These are phyloP conservation scores for Hypocryptadius cinnamomeus DNA, from an alignment of 2,113 vertebrate genomes.

Conservation along the genomic window DNA sequence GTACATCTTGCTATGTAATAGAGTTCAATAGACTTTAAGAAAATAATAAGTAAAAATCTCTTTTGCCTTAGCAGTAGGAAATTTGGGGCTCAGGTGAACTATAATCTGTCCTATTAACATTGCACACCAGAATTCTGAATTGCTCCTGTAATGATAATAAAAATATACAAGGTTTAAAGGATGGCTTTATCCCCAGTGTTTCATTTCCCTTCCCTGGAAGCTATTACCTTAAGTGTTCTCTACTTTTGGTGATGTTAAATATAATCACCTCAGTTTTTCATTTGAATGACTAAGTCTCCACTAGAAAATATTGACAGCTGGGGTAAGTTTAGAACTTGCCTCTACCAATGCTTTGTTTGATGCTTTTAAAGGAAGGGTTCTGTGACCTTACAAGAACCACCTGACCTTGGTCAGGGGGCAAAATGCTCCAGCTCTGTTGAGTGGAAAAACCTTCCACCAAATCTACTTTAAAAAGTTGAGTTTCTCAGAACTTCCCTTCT, in stretches of 20 bases:
- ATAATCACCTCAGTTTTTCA: not conserved
- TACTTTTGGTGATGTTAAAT: not conserved
- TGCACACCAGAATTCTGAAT: not conserved
- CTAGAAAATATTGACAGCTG: not conserved
- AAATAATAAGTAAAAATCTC: not conserved
- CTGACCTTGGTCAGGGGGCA: not conserved
- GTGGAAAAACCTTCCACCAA: not conserved
- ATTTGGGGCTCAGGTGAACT: constrained; percentile 25
- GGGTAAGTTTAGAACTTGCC: not conserved
- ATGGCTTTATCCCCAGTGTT: not conserved
- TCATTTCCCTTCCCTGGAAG: not conserved
- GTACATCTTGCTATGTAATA: not conserved
- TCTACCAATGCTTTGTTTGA: not conserved
- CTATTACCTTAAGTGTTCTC: constrained; percentile 5
- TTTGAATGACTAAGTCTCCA: not conserved
- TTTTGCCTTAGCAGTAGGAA: not conserved
- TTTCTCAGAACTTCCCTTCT: not conserved
- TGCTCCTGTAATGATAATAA: not conserved
- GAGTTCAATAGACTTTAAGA: not conserved
- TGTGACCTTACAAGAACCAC: not conserved
- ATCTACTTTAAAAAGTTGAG: not conserved
- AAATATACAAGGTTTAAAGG: not conserved
- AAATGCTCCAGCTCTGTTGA: not conserved
- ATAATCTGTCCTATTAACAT: not conserved
- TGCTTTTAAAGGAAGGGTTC: not conserved